Conservation (phyloP, 2,113 vertebrate genomes). For the Morone saxatilis region DNA sequence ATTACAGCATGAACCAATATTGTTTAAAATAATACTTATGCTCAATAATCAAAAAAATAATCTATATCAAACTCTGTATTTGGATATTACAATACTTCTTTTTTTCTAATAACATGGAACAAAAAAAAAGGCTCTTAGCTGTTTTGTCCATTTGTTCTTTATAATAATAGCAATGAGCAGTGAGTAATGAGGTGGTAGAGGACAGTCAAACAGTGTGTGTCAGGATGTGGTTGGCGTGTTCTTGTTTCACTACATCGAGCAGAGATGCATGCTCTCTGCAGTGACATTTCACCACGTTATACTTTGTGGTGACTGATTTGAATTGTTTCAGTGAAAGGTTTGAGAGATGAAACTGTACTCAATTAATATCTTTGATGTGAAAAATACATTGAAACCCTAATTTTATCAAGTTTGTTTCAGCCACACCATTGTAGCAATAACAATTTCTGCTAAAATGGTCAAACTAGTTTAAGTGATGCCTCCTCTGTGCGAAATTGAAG, state of each 20-base stretch:
- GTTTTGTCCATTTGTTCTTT: not conserved
- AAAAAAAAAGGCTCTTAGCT: not conserved
- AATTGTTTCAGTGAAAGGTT: constrained; percentile 8
- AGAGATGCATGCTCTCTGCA: constrained; percentile 70
- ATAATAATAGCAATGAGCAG: not conserved
- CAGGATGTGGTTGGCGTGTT: constrained; percentile 87
- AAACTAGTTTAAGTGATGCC: not conserved
- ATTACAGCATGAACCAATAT: not conserved
- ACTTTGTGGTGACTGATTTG: constrained; percentile 5
- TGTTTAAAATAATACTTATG: not conserved
- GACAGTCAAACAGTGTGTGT: constrained; percentile 57
- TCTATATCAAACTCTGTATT: not conserved
- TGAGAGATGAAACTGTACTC: not conserved
- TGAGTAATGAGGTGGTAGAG: constrained; percentile 6
- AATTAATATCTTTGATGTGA: not conserved
- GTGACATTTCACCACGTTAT: constrained; percentile 47
- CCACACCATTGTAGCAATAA: not conserved
- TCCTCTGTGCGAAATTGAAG: not conserved
- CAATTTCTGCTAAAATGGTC: not conserved
- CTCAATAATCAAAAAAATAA: too few species aligned
- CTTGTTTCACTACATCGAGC: constrained; percentile 58
- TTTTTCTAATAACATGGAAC: too few species aligned
- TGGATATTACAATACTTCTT: not conserved
- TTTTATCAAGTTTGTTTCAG: not conserved
- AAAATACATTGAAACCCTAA: not conserved